Evolutionary conservation across 2,113 vertebrate species (phyloP).

Genomic region (Prunella fulvescens): DNA sequence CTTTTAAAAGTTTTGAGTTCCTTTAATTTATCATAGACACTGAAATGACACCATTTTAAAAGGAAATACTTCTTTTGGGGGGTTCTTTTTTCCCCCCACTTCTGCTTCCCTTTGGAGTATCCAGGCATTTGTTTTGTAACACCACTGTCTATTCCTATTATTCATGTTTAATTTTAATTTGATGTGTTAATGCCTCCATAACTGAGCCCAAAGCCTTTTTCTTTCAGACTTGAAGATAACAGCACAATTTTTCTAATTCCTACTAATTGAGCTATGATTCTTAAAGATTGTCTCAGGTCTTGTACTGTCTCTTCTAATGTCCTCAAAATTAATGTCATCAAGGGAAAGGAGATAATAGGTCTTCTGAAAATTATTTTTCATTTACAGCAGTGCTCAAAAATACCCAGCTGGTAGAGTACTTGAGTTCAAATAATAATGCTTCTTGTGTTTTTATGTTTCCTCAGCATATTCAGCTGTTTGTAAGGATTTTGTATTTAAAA

Average conservation of each 20-base stretch:
- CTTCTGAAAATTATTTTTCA: neutral
- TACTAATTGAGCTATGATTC: constrained; percentile 1
- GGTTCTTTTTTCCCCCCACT: neutral
- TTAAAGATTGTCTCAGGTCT: neutral
- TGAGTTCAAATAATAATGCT: neutral
- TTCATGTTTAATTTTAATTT: neutral
- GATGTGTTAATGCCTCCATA: neutral
- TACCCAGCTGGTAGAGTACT: neutral
- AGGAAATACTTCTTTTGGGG: neutral
- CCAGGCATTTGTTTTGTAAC: neutral
- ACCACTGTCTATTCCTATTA: neutral
- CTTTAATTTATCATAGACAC: neutral
- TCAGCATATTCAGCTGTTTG: neutral
- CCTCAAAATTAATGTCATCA: neutral
- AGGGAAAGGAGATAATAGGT: neutral
- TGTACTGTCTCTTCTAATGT: neutral
- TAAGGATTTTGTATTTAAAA: neutral
- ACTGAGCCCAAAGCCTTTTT: neutral
- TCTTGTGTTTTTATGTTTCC: neutral
- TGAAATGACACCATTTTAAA: neutral
- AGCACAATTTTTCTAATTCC: neutral
- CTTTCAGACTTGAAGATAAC: neutral
- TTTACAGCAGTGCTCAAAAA: neutral
- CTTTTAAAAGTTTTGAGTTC: neutral
- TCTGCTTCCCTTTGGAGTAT: neutral